A percentile compares a stretch with the other conserved stretches of the same genome.
These are phyloP conservation scores for Azemiops feae DNA, from an alignment of 2,113 vertebrate species.

Conservation along the genomic window DNA sequence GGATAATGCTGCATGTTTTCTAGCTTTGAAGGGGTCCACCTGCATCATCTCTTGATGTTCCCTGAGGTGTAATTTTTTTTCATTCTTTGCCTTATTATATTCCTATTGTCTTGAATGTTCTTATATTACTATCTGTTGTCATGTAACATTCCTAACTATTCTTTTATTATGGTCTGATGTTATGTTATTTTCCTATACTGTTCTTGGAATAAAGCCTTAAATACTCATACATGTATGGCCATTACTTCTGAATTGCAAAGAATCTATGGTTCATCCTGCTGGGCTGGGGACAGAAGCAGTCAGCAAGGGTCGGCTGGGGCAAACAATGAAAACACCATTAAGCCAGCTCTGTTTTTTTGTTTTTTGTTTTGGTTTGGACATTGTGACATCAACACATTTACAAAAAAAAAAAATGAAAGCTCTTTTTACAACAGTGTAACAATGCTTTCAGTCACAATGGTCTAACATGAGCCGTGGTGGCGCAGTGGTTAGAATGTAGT, in stretches of 20 bases:
- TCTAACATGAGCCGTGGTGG: neutral
- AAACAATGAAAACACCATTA: no score
- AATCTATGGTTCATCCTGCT: neutral
- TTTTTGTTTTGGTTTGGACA: neutral
- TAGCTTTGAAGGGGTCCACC: neutral
- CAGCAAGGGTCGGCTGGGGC: neutral
- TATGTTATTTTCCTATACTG: neutral
- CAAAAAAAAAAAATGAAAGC: neutral
- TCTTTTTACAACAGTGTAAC: neutral
- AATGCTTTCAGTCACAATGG: neutral
- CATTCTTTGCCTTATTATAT: neutral
- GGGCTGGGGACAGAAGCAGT: neutral
- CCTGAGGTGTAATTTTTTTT: neutral
- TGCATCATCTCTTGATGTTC: neutral
- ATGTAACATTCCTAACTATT: neutral
- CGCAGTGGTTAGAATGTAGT: no score
- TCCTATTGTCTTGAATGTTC: neutral
- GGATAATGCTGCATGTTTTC: neutral
- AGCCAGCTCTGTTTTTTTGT: no score
- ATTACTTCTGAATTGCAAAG: neutral
- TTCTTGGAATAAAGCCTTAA: neutral
- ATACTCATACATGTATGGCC: neutral
- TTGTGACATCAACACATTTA: neutral
- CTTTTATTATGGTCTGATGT: neutral
- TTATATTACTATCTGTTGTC: neutral